These are phyloP conservation scores for Mesocentrotus franciscanus DNA, from an alignment of 53 echinoderm and acorn worm species.

Conservation along the genomic window DNA sequence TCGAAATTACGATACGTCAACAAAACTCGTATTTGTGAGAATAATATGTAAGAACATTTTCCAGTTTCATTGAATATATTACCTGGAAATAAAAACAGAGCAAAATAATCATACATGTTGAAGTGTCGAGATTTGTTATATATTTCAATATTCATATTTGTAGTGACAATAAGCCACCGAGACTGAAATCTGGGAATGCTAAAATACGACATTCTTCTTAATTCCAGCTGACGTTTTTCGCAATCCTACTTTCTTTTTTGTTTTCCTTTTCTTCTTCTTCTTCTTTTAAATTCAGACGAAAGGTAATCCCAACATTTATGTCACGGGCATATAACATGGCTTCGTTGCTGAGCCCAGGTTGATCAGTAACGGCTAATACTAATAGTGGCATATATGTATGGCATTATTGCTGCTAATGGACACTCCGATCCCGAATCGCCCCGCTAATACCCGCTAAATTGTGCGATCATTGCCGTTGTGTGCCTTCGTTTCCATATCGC, in stretches of 20 bases:
- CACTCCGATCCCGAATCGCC: slow-evolving; percentile 31
- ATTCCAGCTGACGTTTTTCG: background rate
- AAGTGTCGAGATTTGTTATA: no score
- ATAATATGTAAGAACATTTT: no score
- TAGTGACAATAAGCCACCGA: no score
- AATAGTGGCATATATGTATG: background rate
- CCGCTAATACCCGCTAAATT: slow-evolving; percentile 58
- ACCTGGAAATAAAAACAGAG: no score
- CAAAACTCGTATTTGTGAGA: background rate
- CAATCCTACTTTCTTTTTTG: no score
- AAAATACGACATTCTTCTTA: background rate
- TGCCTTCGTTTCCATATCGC: slow-evolving; percentile 51
- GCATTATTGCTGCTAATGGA: slow-evolving; percentile 50
- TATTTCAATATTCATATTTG: no score
- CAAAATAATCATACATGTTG: no score
- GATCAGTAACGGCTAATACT: slow-evolving; percentile 1
- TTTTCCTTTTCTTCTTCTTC: background rate
- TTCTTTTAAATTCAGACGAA: background rate
- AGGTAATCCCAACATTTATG: background rate
- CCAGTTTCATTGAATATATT: no score
- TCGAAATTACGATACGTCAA: background rate
- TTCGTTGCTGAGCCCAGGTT: background rate
- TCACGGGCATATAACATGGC: background rate
- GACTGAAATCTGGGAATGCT: background rate
- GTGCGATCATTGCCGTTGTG: slow-evolving; percentile 31